Evolutionary conservation across 1,140 invertebrate species (phyloP), one percentile per base, ranked within the genome.

Genomic region (Marisa cornuarietis): DNA sequence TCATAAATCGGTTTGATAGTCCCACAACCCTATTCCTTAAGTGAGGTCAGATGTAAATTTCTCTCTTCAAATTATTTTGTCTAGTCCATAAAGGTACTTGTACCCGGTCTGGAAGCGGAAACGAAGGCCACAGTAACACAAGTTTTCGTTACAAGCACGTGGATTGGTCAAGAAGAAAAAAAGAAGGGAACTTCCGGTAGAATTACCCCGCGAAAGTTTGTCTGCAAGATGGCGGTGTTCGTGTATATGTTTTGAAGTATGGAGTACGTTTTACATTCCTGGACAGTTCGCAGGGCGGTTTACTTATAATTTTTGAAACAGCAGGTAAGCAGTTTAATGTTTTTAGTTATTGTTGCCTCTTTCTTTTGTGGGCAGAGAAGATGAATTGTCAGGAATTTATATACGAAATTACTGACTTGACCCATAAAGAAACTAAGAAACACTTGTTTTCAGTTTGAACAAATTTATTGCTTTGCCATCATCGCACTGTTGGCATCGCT

Each of bases 121-220:
- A 65, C 68, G 76, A 63, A 6, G 63, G 10, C 65, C 42, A 51
- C 66, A 77, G 26, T 31, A 76, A n/a, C 26, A 52, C 13, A 18
- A 22, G 11, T 73, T 16, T 73, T 54, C n/a, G 42, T 73, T 49
- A 73, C 71, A 62, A 68, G 51, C 16, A 20, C 66, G 42, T 77
- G 65, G 63, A 77, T 77, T 77, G 76, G 76, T n/a, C 68, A 49
- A 52, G 52, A 54, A n/a, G 4, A 18, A 18, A 49, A 54, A 51
- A 24, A 63, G n/a, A 42, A 24, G 20, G 51, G n/a, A n/a, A 20
- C 51, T 77, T 77, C 76, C 76, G 76, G 76, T 51, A 49, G 11
- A 69, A 49, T 24, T 73, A 65, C 49, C 76, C 76, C 76, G 76
- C 76, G 76, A 77, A 77, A 77, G 76, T 77, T 77, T 65, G 76